Percentiles rank a stretch among this genome's conserved stretches.
Evolutionary conservation across 1,140 invertebrate species (phyloP).

Genomic region (Drosophila sp.): DNA sequence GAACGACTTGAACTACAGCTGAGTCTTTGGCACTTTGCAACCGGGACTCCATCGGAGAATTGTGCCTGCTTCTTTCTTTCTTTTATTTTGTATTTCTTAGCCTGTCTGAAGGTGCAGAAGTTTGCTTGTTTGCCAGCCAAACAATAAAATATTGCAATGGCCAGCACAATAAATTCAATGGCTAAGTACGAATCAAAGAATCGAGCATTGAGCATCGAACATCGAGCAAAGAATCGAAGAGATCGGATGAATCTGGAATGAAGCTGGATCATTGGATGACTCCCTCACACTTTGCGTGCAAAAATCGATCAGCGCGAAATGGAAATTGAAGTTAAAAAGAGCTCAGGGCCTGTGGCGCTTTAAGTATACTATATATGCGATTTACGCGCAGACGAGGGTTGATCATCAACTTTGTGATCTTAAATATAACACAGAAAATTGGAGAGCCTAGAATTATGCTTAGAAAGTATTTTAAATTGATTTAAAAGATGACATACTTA

Average conservation of each 20-base stretch:
- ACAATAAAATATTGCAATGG: slow-evolving; percentile 76
- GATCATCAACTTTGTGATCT: background rate
- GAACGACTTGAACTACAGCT: slow-evolving; percentile 28
- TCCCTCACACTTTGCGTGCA: slow-evolving; percentile 82
- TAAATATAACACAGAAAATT: background rate
- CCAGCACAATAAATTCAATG: slow-evolving; percentile 76
- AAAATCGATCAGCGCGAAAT: slow-evolving; percentile 81
- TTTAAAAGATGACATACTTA: no score
- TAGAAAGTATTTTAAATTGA: no score
- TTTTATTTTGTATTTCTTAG: no score
- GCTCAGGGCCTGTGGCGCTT: slow-evolving; percentile 56
- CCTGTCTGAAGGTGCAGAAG: slow-evolving; percentile 62
- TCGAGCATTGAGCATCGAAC: background rate
- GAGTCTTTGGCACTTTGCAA: slow-evolving; percentile 5
- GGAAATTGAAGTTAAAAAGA: slow-evolving; percentile 79
- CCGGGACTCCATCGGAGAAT: background rate
- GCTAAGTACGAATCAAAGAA: slow-evolving; percentile 68
- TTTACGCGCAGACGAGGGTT: slow-evolving; percentile 38
- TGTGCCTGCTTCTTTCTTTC: no score
- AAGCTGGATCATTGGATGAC: slow-evolving; percentile 23
- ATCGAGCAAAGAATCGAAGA: slow-evolving; percentile 4
- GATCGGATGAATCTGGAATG: slow-evolving; percentile 28
- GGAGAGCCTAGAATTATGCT: no score
- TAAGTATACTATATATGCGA: slow-evolving; percentile 38
- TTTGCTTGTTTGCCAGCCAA: slow-evolving; percentile 55